phyloP scores from a whole-genome alignment of 2,797 vertebrate genomes.

The Macropodus opercularis region DNA sequence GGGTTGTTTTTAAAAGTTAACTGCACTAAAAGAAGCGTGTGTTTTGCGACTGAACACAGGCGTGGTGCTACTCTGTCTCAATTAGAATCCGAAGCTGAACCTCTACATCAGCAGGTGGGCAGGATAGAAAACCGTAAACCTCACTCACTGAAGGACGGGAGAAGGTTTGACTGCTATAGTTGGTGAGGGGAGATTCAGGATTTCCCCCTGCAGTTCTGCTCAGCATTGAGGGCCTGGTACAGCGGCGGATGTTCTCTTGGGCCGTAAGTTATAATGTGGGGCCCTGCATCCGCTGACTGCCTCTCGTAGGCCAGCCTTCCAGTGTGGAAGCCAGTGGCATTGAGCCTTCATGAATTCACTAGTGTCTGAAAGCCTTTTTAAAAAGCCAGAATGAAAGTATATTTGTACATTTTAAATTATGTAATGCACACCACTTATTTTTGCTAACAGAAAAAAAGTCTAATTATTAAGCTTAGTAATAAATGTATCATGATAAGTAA shows the following conservation, averaged over 20 bases:
- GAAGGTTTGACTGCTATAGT: conserved; percentile 25
- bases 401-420: conserved; percentile 82
- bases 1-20: conserved; percentile 56
- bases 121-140: conserved; percentile 32
- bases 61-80: conserved; percentile 80
- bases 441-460: conserved; percentile 79
- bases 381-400: conserved; percentile 80
- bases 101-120: conserved; percentile 32
- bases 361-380: conserved; percentile 74
- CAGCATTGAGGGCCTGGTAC: conserved; percentile 50
- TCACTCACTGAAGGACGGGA: conserved; percentile 36
- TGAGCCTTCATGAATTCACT: conserved; percentile 66
- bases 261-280: conserved; percentile 16
- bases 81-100: conserved; percentile 66
- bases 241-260: conserved; percentile 17
- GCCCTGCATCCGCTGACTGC: conserved; percentile 49
- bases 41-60: conserved; percentile 76
- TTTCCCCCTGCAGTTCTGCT: conserved; percentile 1
- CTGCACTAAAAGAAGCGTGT: conserved; percentile 84
- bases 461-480: conserved; percentile 76
- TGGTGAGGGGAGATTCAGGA: conserved; percentile 7
- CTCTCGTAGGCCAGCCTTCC: conserved; percentile 51
- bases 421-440: conserved; percentile 84
- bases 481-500: conserved; percentile 71
- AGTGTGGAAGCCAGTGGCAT: conserved; percentile 50